Evolutionary conservation across 1,140 invertebrate genomes (phyloP), one percentile per base, ranked within the genome.

Genomic region (Drosophila mojavensis): DNA sequence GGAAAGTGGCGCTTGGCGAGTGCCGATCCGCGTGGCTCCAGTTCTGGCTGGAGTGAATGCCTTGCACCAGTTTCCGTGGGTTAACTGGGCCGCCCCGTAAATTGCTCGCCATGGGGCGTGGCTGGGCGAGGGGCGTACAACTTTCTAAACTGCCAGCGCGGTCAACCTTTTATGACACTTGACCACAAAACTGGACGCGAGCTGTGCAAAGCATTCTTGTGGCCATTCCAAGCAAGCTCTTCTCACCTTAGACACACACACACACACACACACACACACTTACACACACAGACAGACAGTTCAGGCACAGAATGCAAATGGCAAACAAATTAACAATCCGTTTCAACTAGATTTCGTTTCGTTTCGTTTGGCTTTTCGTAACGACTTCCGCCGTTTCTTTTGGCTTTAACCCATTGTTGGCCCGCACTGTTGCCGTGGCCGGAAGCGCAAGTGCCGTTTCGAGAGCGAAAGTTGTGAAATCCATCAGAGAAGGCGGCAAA

Each of bases 391-490:
- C 20, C 20, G 48, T 50, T 89, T 54, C n/a, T 4, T 13, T 39
- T 58, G 54, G 53, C 33, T 30, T 75, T 82, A 71, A 71, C 61
- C 78, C 75, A 81, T 85, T 82, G 82, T 88, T 82, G 82, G 60
- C 64, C 30, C 43, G 26, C 11, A 48, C 20, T 15, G 17, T 15
- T 0, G 4, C 2, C 10, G 11, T 28, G 26, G 20, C 68, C 83
- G 83, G 83, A 88, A 89, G 83, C 73, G 20, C 60, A 60, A 56
- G 55, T 64, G 67, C 54, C 68, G 68, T 60, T 65, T 59, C 68
- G 61, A 75, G 73, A 86, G 83, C 83, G 83, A 88, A 88, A 88
- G 83, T 88, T 88, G 84, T 80, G 83, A 88, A 88, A 88, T 89
- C 77, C 65, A 13, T 33, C 78, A 85, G 47, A 69, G 36, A 45